phyloP scores from a whole-genome alignment of 2,113 vertebrate species.

The Calyptomena viridis region DNA sequence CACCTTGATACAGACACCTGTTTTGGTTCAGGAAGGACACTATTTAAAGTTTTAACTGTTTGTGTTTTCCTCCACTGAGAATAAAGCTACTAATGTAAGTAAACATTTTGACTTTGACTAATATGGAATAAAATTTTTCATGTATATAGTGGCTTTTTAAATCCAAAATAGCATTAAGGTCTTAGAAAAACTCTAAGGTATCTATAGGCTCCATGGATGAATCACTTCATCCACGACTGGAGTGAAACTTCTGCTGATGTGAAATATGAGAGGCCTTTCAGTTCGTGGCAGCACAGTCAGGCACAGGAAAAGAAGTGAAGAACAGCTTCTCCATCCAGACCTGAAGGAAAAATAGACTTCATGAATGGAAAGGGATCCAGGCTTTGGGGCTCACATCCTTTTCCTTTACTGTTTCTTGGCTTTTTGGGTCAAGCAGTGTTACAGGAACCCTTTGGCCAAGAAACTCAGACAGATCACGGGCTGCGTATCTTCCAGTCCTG shows the following conservation, averaged over 20 bases:
- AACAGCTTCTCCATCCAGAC: neutral
- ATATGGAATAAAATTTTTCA: neutral
- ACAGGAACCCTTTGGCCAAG: neutral
- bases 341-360: neutral
- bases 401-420: neutral
- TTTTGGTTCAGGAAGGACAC: neutral
- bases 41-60: neutral
- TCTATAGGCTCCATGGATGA: neutral
- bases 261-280: neutral
- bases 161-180: neutral
- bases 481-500: rapidly evolving
- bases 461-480: neutral
- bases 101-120: constrained; percentile 4
- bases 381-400: neutral
- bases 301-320: neutral
- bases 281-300: neutral
- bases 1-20: neutral
- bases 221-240: neutral
- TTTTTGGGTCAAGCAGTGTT: neutral
- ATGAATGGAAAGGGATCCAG: neutral
- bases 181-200: neutral
- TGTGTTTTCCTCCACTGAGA: neutral
- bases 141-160: neutral
- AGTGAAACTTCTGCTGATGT: neutral
- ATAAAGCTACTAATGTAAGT: neutral